Conservation (phyloP, 2,113 vertebrate species). For the Vimba vimba region DNA sequence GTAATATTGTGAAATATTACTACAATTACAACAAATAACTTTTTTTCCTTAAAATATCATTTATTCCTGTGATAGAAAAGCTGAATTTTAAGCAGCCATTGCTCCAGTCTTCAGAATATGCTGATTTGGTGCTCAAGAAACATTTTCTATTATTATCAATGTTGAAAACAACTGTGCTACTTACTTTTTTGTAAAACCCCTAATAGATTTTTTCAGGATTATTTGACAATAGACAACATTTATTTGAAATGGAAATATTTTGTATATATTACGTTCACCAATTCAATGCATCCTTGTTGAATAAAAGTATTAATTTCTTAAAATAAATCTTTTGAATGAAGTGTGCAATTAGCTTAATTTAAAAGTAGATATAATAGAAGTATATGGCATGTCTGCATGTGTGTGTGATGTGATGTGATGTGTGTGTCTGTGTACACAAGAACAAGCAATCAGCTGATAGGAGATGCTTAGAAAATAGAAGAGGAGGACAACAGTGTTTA, state of each 20-base stretch:
- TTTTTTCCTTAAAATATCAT: background rate
- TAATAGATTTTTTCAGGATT: background rate
- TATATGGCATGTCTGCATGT: background rate
- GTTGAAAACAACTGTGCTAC: background rate
- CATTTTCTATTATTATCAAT: background rate
- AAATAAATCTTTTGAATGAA: background rate
- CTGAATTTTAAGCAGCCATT: background rate
- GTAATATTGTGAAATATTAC: background rate
- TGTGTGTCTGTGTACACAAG: background rate
- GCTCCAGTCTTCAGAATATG: background rate
- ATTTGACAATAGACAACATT: background rate
- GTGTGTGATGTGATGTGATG: no score
- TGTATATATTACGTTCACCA: background rate
- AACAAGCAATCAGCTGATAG: background rate
- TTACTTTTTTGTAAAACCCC: background rate
- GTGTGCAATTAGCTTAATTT: background rate
- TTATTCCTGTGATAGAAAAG: background rate
- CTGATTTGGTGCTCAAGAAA: background rate
- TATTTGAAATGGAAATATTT: background rate
- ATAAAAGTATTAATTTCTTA: background rate
- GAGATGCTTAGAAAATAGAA: conserved; percentile 35
- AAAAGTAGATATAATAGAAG: background rate
- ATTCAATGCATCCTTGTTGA: background rate
- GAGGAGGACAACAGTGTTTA: conserved; percentile 8
- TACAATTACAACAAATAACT: background rate